phyloP scores from a whole-genome alignment of 2,113 vertebrate species.

The Morone chrysops region DNA sequence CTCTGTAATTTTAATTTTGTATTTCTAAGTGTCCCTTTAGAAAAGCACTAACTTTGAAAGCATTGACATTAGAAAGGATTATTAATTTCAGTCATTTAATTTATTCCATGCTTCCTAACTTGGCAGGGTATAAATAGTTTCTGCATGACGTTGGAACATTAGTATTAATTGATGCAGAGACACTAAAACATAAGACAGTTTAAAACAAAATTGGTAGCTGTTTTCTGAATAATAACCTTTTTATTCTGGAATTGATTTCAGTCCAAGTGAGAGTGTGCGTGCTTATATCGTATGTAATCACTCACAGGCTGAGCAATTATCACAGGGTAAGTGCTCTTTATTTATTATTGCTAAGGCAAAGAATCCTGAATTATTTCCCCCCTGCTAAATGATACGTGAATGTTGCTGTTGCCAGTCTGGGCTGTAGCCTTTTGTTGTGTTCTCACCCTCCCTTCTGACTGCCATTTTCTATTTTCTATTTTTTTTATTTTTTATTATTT shows the following conservation, averaged over 20 bases:
- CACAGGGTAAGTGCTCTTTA: slow-evolving; percentile 57
- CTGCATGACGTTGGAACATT: slow-evolving; percentile 28
- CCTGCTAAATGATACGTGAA: background rate
- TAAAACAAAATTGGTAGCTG: slow-evolving; percentile 37
- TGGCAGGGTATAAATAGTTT: slow-evolving; percentile 45
- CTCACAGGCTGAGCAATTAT: slow-evolving; percentile 55
- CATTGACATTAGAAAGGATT: slow-evolving; percentile 46
- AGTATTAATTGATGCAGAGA: slow-evolving; percentile 50
- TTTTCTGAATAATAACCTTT: slow-evolving; percentile 51
- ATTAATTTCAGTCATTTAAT: slow-evolving; percentile 54
- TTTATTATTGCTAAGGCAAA: slow-evolving; percentile 45
- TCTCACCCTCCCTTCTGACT: background rate
- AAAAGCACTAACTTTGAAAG: slow-evolving; percentile 58
- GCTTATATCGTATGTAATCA: slow-evolving; percentile 48
- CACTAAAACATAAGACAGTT: slow-evolving; percentile 52
- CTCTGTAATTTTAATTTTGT: slow-evolving; percentile 16
- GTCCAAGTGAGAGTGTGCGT: slow-evolving; percentile 37
- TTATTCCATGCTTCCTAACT: slow-evolving; percentile 28
- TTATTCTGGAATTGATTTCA: slow-evolving; percentile 50
- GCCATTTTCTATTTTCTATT: slow-evolving; percentile 19
- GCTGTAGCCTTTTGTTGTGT: background rate
- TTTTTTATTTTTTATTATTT: background rate
- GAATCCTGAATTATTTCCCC: slow-evolving; percentile 17
- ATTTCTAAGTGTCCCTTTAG: slow-evolving; percentile 27
- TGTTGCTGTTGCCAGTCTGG: background rate